A percentile compares a stretch with the other conserved stretches of the same genome.
Conservation (phyloP, 1,140 invertebrate species). For the Orussus abietinus region DNA sequence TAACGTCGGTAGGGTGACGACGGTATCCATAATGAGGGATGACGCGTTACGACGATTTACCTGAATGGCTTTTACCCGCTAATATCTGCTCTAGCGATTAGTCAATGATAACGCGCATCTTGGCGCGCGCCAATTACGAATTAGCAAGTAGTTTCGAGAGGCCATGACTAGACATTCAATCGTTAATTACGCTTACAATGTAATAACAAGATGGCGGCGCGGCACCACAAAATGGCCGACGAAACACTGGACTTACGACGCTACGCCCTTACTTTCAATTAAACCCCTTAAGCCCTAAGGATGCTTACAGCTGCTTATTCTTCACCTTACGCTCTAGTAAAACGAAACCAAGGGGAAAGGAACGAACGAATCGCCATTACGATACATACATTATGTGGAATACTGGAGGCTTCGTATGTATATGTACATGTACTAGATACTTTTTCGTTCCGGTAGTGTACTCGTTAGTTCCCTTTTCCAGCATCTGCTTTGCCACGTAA, state of each 20-base stretch:
- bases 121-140: constrained; percentile 27
- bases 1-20: constrained; percentile 15
- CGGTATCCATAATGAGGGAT: too few species aligned
- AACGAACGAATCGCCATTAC: constrained; percentile 28
- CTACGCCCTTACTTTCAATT: constrained; percentile 29
- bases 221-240: constrained; percentile 46
- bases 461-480: too few species aligned
- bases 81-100: too few species aligned
- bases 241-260: constrained; percentile 40
- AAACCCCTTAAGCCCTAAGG: constrained; percentile 18
- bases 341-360: constrained; percentile 14
- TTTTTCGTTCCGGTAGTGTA: too few species aligned
- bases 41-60: too few species aligned
- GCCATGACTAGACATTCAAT: constrained; percentile 55
- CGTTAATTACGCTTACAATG: constrained; percentile 40
- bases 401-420: constrained; percentile 30
- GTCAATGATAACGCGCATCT: constrained; percentile 20
- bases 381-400: constrained; percentile 30
- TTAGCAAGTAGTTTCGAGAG: constrained; percentile 46
- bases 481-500: too few species aligned
- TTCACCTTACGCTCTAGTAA: not conserved
- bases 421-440: too few species aligned
- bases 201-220: constrained; percentile 53
- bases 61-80: too few species aligned
- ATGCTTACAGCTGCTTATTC: constrained; percentile 3